Base-by-base conservation (phyloP, 2,888 invertebrate genomes). In the Hirtodrosophila duncani region DNA sequence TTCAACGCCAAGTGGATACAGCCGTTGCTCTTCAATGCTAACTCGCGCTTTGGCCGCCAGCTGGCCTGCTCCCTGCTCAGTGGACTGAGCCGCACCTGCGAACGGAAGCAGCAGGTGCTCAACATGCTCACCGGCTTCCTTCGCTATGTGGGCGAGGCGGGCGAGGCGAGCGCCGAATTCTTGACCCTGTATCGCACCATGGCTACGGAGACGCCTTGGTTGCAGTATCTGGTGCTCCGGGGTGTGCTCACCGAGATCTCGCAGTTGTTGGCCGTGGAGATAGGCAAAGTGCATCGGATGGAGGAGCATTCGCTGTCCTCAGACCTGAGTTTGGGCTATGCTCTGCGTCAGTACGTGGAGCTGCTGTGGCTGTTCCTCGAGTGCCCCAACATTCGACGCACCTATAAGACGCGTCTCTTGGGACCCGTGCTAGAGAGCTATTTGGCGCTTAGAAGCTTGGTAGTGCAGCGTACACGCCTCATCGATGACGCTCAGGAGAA, bases 401-500 rank as follows among this genome's bases (percentile, higher is more conserved):
- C 94, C 37, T 97, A 95, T 88, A 98, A 98, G 87, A 92, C 94
- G 0, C 90, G 94, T 29, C 88, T 98, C 56, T 93, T 98, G 5
- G 97, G 87, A 0, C 84, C 87, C 0, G 87, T 87, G 0, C 57
- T 99, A 1, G 96, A 98, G 84, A 98, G 98, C 0, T 99, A 98
- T 87, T 89, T 99, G 56, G 95, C 96, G 0, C 88, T 99, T 69
- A 89, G 96, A 3, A 91, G 97, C 56, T 89, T 99, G 13, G 95
- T 98, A 0, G 96, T 98, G 24, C 98, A 98, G 87, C 90, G 98
- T 51, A 98, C 98, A 0, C 91, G 98, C 41, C 90, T 98, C 39
- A 96, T 98, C 23, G 98, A 98, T 86, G 97, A 98, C 85, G 97
- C 98, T 3, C 98, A 98, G 87, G 97, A 97, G 86, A 97, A 96